A percentile compares a stretch with the other conserved stretches of the same genome.
Conservation (phyloP, 2,888 invertebrate genomes). For the Cheilosia urbana region DNA sequence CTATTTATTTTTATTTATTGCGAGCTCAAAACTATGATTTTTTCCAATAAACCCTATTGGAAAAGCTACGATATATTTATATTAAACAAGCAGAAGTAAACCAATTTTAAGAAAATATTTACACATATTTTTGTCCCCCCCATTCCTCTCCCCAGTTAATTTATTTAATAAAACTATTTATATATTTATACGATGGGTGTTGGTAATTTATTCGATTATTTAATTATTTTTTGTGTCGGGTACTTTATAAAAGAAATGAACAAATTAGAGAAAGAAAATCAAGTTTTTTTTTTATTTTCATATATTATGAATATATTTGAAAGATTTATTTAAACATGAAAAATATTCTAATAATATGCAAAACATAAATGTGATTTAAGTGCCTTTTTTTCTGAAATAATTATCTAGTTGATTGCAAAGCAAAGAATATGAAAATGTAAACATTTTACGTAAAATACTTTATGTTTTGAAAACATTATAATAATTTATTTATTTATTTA, state of each 20-base stretch:
- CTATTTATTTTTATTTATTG: conserved; percentile 74
- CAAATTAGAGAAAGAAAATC: conserved; percentile 29
- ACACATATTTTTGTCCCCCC: conserved; percentile 49
- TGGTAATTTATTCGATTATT: conserved; percentile 71
- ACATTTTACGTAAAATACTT: conserved; percentile 74
- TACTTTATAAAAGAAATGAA: conserved; percentile 43
- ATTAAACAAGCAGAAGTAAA: conserved; percentile 4
- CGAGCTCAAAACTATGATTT: conserved; percentile 64
- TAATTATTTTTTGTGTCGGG: conserved; percentile 70
- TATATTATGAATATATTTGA: conserved; percentile 70
- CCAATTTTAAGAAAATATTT: conserved; percentile 18
- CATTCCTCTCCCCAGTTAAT: conserved; percentile 45
- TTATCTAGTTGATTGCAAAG: conserved; percentile 75
- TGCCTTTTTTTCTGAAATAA: conserved; percentile 76
- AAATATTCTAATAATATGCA: conserved; percentile 42
- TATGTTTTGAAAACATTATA: conserved; percentile 71
- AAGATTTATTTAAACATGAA: conserved; percentile 18
- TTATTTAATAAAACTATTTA: conserved; percentile 46
- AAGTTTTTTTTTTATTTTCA: conserved; percentile 67
- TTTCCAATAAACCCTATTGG: conserved; percentile 68
- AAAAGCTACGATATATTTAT: conserved; percentile 59
- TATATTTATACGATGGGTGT: conserved; percentile 58
- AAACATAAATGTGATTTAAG: conserved; percentile 76
- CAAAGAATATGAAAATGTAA: conserved; percentile 71
- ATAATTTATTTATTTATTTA: conserved; percentile 76